These are phyloP conservation scores for Lutjanus campechanus DNA, from an alignment of 2,797 vertebrate genomes.

Conservation along the genomic window DNA sequence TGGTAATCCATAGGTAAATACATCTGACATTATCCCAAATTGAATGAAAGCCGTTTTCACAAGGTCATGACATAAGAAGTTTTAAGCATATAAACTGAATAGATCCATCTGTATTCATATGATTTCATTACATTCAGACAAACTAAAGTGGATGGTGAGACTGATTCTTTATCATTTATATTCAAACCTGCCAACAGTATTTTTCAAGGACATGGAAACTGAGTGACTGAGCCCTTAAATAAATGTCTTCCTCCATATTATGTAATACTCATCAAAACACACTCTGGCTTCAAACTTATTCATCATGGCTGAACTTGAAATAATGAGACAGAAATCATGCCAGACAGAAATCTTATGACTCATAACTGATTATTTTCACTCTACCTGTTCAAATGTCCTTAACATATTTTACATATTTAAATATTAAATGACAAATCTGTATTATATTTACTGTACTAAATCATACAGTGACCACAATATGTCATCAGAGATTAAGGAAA, in stretches of 20 bases:
- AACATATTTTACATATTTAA: too few species aligned
- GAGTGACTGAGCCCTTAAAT: background rate
- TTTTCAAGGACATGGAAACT: slow-evolving; percentile 12
- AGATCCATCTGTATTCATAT: background rate
- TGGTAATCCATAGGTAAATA: background rate
- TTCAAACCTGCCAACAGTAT: background rate
- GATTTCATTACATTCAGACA: background rate
- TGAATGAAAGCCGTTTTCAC: background rate
- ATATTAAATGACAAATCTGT: too few species aligned
- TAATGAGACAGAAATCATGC: too few species aligned
- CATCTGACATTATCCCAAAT: background rate
- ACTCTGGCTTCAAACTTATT: slow-evolving; percentile 3
- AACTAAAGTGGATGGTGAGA: background rate
- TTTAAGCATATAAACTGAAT: background rate
- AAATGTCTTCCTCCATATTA: background rate
- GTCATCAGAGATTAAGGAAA: too few species aligned
- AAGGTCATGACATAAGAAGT: slow-evolving; percentile 8
- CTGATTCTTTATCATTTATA: slow-evolving; percentile 2
- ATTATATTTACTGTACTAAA: too few species aligned
- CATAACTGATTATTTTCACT: too few species aligned
- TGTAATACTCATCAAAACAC: background rate
- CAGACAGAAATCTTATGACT: too few species aligned
- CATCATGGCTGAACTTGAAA: slow-evolving; percentile 19
- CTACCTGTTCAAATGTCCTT: too few species aligned
- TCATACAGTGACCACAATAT: too few species aligned